Evolutionary conservation across 1,140 invertebrate species (phyloP).

Genomic region (Paraescarpia echinospica): DNA sequence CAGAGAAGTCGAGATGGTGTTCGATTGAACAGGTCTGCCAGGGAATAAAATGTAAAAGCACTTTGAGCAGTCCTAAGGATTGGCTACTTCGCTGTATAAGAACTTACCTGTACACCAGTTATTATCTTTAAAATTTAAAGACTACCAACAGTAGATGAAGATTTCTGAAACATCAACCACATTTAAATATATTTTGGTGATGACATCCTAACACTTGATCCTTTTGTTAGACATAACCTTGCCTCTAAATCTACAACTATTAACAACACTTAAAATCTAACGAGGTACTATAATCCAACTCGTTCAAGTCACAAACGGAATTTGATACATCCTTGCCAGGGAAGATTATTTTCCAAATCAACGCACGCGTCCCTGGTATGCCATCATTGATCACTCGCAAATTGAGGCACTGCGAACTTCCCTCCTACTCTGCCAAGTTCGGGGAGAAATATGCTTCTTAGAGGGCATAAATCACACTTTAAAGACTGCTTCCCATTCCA

Average conservation of each 20-base stretch:
- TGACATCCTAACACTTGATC: neutral
- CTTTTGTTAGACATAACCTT: neutral
- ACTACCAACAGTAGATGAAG: too few relatives aligned
- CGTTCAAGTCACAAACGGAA: neutral
- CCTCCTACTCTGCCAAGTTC: neutral
- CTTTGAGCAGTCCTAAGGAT: too few relatives aligned
- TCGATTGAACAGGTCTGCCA: too few relatives aligned
- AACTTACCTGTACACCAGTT: too few relatives aligned
- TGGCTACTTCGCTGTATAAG: too few relatives aligned
- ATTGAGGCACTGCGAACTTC: neutral
- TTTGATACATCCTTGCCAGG: neutral
- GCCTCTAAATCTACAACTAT: neutral
- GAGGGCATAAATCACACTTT: neutral
- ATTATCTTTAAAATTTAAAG: too few relatives aligned
- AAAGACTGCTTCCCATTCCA: neutral
- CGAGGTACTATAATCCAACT: neutral
- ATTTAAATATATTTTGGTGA: neutral
- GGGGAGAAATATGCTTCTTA: neutral
- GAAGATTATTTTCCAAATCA: neutral
- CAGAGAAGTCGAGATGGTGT: too few relatives aligned
- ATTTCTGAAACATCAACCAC: neutral
- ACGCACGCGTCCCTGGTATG: neutral
- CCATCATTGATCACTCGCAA: neutral
- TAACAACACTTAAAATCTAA: neutral
- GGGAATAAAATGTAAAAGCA: too few relatives aligned